Percentiles rank a stretch among this genome's conserved stretches.
These are phyloP conservation scores for Ganaspis brasiliensis DNA, from an alignment of 2,888 invertebrate species.

Conservation along the genomic window DNA sequence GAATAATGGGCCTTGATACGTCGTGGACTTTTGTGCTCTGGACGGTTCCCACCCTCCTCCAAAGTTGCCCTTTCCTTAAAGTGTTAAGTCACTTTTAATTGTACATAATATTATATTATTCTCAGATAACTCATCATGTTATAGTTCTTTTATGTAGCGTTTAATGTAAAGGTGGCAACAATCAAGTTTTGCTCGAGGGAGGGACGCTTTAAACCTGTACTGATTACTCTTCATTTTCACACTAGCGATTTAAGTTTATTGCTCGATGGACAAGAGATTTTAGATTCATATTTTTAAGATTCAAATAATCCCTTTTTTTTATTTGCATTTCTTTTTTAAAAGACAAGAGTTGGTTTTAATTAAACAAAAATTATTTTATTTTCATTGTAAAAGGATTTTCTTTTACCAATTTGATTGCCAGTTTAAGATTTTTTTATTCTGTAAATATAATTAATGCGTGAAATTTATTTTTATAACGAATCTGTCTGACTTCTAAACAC, in stretches of 20 bases:
- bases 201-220: slow-evolving; percentile 70
- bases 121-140: slow-evolving; percentile 71
- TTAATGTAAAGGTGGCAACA: slow-evolving; percentile 67
- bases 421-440: too few species aligned
- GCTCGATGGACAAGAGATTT: slow-evolving; percentile 36
- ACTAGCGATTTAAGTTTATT: too few species aligned
- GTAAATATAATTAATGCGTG: too few species aligned
- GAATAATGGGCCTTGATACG: slow-evolving; percentile 72
- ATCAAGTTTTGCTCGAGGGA: slow-evolving; percentile 58
- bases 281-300: too few species aligned
- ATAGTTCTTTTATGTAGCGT: slow-evolving; percentile 71
- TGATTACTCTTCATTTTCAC: too few species aligned
- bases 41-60: slow-evolving; percentile 70
- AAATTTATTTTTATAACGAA: too few species aligned
- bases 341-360: too few species aligned
- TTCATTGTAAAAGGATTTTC: too few species aligned
- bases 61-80: slow-evolving; percentile 73
- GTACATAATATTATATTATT: slow-evolving; percentile 71
- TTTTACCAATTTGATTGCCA: too few species aligned
- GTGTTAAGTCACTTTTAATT: slow-evolving; percentile 74
- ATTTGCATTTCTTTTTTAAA: too few species aligned
- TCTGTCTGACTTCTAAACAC: too few species aligned
- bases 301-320: too few species aligned
- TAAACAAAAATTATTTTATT: slow-evolving; percentile 44
- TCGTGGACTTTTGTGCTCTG: slow-evolving; percentile 72